Base-by-base conservation (phyloP, 2,888 invertebrate species). In the Clostera curtula region DNA sequence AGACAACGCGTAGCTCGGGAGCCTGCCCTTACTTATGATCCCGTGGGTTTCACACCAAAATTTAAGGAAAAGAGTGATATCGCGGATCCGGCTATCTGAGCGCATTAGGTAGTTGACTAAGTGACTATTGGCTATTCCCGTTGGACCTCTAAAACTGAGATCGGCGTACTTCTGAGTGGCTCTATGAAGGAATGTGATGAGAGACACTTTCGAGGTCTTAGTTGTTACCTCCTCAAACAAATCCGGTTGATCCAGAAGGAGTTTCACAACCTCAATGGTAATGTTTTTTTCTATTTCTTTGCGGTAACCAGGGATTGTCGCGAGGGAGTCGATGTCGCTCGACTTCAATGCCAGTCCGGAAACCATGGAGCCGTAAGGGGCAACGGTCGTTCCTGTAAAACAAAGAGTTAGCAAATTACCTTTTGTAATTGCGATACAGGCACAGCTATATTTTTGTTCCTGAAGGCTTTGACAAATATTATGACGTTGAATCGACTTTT, bases 81-180 rank as follows among this genome's bases (percentile, higher is more conserved):
- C 7, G 1, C 14, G 5, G 4, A 20, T 24, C 12, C 24, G 15
- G 4, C 20, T 11, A 6, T 27, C 25, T 5, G 24, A 13, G 3
- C 9, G 20, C 16, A 19, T 27, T 16, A 17, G 27, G 3, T 15
- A 19, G 6, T 22, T 26, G 4, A 31, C 6, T 24, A 31, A 5
- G 19, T 11, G 24, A 10, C 20, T 31, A 13, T 15, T 31, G 13
- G 26, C 16, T 0, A 29, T 16, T 1, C 20, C 31, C 2, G 24
- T 5, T 5, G 24, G 26, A 9, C 14, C 21, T 3, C 18, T 21
- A 3, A 35, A 29, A 14, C 26, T 26, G 6, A 35, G 31, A 9
- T 35, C 35, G 12, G 31, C 31, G 8, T 25, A 23, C 15, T 12
- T 16, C 18, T 29, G 17, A 3, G 35, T 31, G 3, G 29, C 31